Base-by-base conservation (phyloP, 2,113 vertebrate species). In the Myodes glareolus region DNA sequence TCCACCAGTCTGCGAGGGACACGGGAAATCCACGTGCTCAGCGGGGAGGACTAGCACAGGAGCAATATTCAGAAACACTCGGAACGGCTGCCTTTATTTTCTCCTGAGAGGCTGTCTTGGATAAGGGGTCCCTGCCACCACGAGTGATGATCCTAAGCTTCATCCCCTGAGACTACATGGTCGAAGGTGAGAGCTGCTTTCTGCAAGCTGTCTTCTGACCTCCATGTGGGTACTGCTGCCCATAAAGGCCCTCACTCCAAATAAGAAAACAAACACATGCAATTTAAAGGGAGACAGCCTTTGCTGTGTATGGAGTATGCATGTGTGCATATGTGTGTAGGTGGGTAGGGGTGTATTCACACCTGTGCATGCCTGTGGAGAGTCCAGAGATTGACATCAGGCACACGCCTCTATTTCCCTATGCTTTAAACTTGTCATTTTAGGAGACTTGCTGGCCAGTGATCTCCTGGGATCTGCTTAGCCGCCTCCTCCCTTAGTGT, bases 21-120 rank as follows among this genome's bases (percentile, higher is more conserved):
- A 27, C n/a, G 33, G 82, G 2, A 0, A 4, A 47, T 25, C 11
- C 27, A 5, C 0, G 0, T 2, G 29, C 29, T 47, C 27, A 33
- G 39, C 31, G 19, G 63, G 25, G 17, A n/a, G 11, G 4, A 31
- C 39, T 3, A 36, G 31, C 13, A 11, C 0, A 7, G 11, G 68
- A 21, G 9, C 7, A 33, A 39, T 1, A 1, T 36, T 33, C 19
- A 23, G 78, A 63, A 45, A 25, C 29, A n/a, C 16, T 55, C 14
- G 45, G 58, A 42, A 29, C 13, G 5, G 27, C 13, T 63, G n/a
- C 27, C 25, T 84, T 45, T 61, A 84, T 19, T 63, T 42, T n/a
- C n/a, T 84, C 5, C 39, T 63, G 4, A 17, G n/a, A 31, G 58
- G 14, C 23, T 17, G 25, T 63, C 39, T 31, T 65, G 39, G 25